Evolutionary conservation across 1,140 invertebrate genomes (phyloP).

Genomic region (Drosophila kepulauana): DNA sequence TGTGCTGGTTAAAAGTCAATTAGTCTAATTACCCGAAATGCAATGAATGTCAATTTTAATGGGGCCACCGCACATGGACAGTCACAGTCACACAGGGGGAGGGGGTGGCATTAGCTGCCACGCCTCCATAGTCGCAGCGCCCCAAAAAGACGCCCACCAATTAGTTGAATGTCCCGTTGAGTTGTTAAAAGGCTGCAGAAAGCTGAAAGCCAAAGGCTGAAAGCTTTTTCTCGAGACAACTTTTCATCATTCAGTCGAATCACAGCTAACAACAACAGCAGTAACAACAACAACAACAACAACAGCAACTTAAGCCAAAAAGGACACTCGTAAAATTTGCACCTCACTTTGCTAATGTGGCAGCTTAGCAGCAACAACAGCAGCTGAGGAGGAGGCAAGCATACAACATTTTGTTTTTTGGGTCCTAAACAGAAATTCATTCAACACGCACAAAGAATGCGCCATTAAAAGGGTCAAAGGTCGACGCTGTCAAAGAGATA

Average conservation of each 20-base stretch:
- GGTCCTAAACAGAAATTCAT: conserved; percentile 40
- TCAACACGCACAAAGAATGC: conserved; percentile 25
- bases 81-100: not conserved
- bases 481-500: conserved; percentile 12
- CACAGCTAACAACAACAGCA: conserved; percentile 52
- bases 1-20: conserved; percentile 79
- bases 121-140: not conserved
- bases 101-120: not conserved
- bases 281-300: conserved; percentile 31
- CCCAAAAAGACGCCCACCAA: conserved; percentile 14
- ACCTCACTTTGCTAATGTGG: conserved; percentile 79
- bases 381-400: conserved; percentile 11
- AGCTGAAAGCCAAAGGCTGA: conserved; percentile 36
- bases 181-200: conserved; percentile 12
- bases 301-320: conserved; percentile 44
- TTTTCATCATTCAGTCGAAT: conserved; percentile 66
- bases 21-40: conserved; percentile 76
- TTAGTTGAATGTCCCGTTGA: conserved; percentile 22
- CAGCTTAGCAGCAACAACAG: conserved; percentile 56
- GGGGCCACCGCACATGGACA: conserved; percentile 65
- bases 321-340: conserved; percentile 79
- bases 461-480: conserved; percentile 62
- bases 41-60: conserved; percentile 80
- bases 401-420: conserved; percentile 24
- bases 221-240: conserved; percentile 48